Conservation (phyloP, 2,113 vertebrate species). For the Montifringilla adamsi region DNA sequence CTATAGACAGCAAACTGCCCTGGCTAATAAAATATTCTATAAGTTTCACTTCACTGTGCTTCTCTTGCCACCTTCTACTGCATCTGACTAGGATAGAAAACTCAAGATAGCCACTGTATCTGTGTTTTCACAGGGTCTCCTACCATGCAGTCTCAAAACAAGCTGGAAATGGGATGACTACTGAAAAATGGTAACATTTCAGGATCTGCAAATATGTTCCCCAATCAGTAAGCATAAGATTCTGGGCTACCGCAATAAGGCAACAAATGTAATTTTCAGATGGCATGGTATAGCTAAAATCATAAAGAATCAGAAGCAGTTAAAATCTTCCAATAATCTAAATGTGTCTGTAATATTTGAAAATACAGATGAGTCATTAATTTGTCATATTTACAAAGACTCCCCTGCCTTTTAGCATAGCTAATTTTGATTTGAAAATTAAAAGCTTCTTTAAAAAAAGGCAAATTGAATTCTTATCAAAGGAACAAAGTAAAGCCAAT, state of each 20-base stretch:
- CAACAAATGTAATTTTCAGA: neutral
- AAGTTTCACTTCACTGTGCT: neutral
- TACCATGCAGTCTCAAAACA: neutral
- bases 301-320: neutral
- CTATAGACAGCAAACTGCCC: neutral
- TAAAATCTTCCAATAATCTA: neutral
- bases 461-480: neutral
- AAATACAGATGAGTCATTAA: neutral
- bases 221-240: neutral
- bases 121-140: neutral
- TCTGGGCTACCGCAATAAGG: neutral
- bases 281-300: neutral
- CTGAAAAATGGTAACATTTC: neutral
- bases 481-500: neutral
- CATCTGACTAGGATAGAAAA: neutral
- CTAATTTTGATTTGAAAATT: neutral
- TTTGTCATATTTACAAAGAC: neutral
- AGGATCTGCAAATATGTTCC: neutral
- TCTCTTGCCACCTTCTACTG: neutral
- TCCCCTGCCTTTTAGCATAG: neutral
- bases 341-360: neutral
- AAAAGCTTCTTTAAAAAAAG: neutral
- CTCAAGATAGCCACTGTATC: neutral
- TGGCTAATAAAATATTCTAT: neutral
- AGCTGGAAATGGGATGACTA: neutral